Conservation (phyloP, 2,888 invertebrate species). For the Aphidoletes aphidimyza region DNA sequence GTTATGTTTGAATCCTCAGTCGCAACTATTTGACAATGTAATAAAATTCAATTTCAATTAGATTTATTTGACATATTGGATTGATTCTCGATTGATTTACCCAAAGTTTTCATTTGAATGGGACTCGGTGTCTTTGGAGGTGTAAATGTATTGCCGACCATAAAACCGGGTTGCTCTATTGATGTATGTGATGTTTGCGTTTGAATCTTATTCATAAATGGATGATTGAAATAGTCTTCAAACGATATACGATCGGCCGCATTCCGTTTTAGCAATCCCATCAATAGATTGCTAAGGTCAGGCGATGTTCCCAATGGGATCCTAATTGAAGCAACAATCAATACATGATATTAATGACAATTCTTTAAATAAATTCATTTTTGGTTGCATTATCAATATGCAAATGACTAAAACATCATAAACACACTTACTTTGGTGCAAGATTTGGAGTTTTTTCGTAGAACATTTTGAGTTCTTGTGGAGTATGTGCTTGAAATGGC, state of each 20-base stretch:
- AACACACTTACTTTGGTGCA: constrained; percentile 89
- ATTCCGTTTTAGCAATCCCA: constrained; percentile 88
- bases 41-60: not conserved
- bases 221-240: constrained; percentile 94
- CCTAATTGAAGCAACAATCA: too few species aligned
- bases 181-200: constrained; percentile 71
- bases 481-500: constrained; percentile 97
- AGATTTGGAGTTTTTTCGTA: constrained; percentile 95
- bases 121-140: constrained; percentile 67
- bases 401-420: constrained; percentile 58
- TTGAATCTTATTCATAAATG: constrained; percentile 72
- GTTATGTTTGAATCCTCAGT: constrained; percentile 58
- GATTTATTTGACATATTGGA: not conserved
- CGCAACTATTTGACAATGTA: not conserved
- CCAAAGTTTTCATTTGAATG: constrained; percentile 60
- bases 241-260: constrained; percentile 96
- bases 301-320: constrained; percentile 94
- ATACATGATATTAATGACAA: too few species aligned
- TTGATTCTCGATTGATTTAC: constrained; percentile 33
- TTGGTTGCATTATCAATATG: not conserved
- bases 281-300: constrained; percentile 86
- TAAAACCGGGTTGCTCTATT: constrained; percentile 34
- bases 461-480: constrained; percentile 95
- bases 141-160: constrained; percentile 60
- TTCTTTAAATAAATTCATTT: not conserved